These are phyloP conservation scores for Chaenogobius annularis DNA, from an alignment of 2,113 vertebrate genomes.

Conservation along the genomic window DNA sequence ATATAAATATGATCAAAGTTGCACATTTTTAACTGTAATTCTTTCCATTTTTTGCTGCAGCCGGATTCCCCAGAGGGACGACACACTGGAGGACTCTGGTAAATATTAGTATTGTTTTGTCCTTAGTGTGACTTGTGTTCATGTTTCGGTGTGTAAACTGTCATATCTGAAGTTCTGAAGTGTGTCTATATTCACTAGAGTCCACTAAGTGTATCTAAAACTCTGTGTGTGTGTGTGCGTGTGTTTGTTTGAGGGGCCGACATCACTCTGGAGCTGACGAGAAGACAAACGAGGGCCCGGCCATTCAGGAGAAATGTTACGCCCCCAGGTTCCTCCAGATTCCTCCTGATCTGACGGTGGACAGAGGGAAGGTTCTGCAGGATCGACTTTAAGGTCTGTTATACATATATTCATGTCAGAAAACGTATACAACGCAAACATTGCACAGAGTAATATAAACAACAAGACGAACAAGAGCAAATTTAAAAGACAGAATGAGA, in stretches of 20 bases:
- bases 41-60: slow-evolving; percentile 53
- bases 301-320: slow-evolving; percentile 93
- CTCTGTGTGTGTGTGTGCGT: background rate
- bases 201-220: no score
- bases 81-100: slow-evolving; percentile 77
- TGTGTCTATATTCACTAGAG: no score
- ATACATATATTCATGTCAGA: background rate
- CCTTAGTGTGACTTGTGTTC: no score
- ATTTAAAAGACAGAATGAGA: no score
- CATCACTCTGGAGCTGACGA: slow-evolving; percentile 80
- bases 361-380: slow-evolving; percentile 93
- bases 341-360: slow-evolving; percentile 85
- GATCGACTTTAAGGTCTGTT: slow-evolving; percentile 90
- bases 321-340: slow-evolving; percentile 92
- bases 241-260: slow-evolving; percentile 78
- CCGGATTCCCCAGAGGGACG: slow-evolving; percentile 69
- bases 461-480: no score
- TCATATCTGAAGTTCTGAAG: no score
- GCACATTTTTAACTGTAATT: background rate
- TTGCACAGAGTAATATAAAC: no score
- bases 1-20: no score
- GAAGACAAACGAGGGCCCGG: slow-evolving; percentile 76
- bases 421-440: no score
- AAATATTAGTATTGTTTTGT: slow-evolving; percentile 26
- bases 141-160: no score